Conservation (phyloP, 2,797 vertebrate species). For the Phoxinus dragarum region DNA sequence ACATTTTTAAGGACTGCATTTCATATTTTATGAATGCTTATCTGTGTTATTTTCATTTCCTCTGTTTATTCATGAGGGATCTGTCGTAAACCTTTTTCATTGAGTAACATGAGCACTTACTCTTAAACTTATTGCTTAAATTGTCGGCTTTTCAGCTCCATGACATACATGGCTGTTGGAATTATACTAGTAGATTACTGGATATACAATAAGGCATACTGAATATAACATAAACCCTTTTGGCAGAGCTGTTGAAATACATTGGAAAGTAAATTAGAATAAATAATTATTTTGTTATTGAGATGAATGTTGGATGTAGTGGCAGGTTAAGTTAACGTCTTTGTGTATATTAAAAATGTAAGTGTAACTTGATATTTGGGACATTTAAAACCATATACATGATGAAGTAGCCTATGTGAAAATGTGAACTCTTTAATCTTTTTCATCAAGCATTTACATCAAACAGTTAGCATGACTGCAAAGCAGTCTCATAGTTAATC, state of each 20-base stretch:
- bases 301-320: slow-evolving; percentile 22
- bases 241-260: slow-evolving; percentile 5
- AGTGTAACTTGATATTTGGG: slow-evolving; percentile 40
- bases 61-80: slow-evolving; percentile 20
- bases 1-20: slow-evolving; percentile 20
- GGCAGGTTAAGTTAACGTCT: not conserved
- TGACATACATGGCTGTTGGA: slow-evolving; percentile 12
- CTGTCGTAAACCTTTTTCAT: slow-evolving; percentile 13
- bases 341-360: slow-evolving; percentile 25
- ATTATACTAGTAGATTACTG: slow-evolving; percentile 26
- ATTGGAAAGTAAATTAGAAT: slow-evolving; percentile 3
- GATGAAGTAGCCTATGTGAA: slow-evolving; percentile 25
- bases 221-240: slow-evolving; percentile 17
- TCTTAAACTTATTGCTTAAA: slow-evolving; percentile 2
- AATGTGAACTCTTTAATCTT: slow-evolving; percentile 32
- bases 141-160: not conserved
- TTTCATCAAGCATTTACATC: slow-evolving; percentile 43
- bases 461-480: slow-evolving; percentile 47
- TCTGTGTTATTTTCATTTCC: slow-evolving; percentile 12
- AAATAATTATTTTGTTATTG: not conserved
- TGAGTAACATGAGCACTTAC: slow-evolving; percentile 49
- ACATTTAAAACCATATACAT: slow-evolving; percentile 40
- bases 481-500: slow-evolving; percentile 47
- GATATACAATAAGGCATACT: slow-evolving; percentile 10
- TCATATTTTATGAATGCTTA: slow-evolving; percentile 24